Evolutionary conservation across 2,797 vertebrate genomes (phyloP), one percentile per base, ranked within the genome.

Genomic region (Apogon hyalosoma): DNA sequence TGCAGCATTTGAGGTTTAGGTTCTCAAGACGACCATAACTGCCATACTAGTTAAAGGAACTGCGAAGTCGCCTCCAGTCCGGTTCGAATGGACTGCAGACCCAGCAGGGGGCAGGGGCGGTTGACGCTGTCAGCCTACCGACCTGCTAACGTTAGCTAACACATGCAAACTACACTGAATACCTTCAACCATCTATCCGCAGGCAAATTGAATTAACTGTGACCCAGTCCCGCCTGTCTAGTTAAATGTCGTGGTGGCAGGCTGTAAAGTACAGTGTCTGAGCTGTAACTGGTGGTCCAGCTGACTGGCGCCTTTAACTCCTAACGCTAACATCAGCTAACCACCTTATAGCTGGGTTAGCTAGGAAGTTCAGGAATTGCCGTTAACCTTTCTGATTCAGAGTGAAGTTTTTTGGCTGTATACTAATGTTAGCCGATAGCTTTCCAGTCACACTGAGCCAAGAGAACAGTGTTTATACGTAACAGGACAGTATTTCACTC

Each of bases 271-370:
- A 63, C 14, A 28, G 56, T 45, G 15, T 39, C 46, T 14, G 61
- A 14, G 77, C 76, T 11, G 45, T 38, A 24, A 11, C 64, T 47
- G 31, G 67, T 42, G 63, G 15, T 79, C 43, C 72, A 10, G 24
- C 24, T 28, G 2, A 67, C 74, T 85, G 80, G 83, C 83, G 85
- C 81, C 56, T 68, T 75, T 53, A 63, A 52, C 70, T 60, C 54
- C 48, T 41, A 50, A 8, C 43, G 56, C 56, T 59, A 59, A 41
- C 62, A 70, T 47, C 64, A 63, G 82, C 78, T 77, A 79, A 57
- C 69, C 31, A 28, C 76, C 77, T 78, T 48, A 16, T 16, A 55
- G 80, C 82, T 57, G 21, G 12, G 57, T 57, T 87, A 77, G 82
- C 83, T 69, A 45, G 45, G 42, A 46, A 67, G 60, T 87, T 82